A percentile compares a stretch with the other conserved stretches of the same genome.
phyloP scores from a whole-genome alignment of 2,797 vertebrate genomes.

The Acestrorhynchus altus region DNA sequence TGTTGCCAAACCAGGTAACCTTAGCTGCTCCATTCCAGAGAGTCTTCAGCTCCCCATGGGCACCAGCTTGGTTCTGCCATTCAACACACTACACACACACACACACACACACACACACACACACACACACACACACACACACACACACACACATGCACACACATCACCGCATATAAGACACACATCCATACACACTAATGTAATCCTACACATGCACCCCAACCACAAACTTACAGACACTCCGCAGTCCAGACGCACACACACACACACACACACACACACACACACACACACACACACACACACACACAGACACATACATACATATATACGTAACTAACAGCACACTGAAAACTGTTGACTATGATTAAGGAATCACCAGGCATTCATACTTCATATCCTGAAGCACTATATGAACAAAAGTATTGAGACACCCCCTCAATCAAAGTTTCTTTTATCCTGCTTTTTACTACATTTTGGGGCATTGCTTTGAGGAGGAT shows the following conservation, averaged over 20 bases:
- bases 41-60: background rate
- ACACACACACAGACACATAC: conserved; percentile 13
- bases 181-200: conserved; percentile 12
- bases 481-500: too few species aligned
- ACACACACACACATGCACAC: conserved; percentile 3
- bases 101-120: background rate
- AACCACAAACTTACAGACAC: conserved; percentile 25
- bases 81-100: background rate
- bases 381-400: too few species aligned
- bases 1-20: conserved; percentile 9
- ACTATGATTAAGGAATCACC: too few species aligned
- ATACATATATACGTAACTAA: background rate
- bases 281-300: conserved; percentile 10
- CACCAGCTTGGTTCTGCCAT: conserved; percentile 14
- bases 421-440: too few species aligned
- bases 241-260: background rate
- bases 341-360: too few species aligned
- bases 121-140: background rate
- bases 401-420: too few species aligned
- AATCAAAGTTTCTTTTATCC: too few species aligned
- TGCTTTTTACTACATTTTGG: too few species aligned
- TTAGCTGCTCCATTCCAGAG: conserved; percentile 13
- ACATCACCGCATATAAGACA: too few species aligned
- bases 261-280: conserved; percentile 4
- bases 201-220: background rate